Evolutionary conservation across 2,113 vertebrate genomes (phyloP).

Genomic region (Pituophis catenifer): DNA sequence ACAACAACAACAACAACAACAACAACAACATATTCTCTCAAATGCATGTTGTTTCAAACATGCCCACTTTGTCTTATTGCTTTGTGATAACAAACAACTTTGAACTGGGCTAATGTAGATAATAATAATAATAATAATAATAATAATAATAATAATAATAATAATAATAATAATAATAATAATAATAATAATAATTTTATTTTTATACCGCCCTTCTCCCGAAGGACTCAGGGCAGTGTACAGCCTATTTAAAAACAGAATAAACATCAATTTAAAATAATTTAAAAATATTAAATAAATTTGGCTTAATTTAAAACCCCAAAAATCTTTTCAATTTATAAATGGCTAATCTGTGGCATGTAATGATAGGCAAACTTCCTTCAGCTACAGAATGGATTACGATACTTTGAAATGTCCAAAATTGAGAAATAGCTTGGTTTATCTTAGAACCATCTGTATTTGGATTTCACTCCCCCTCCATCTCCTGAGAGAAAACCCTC

Average conservation of each 20-base stretch:
- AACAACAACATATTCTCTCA: neutral
- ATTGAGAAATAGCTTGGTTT: neutral
- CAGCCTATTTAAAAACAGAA: no score
- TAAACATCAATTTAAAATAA: no score
- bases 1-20: no score
- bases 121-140: no score
- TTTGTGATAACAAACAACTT: neutral
- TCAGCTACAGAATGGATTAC: neutral
- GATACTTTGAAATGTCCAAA: neutral
- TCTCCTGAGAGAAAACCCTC: neutral
- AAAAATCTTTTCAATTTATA: neutral
- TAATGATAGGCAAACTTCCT: neutral
- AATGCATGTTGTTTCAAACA: neutral
- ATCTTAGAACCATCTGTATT: neutral
- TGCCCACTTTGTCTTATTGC: neutral
- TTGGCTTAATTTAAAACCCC: no score
- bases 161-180: no score
- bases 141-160: no score
- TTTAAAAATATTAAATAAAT: no score
- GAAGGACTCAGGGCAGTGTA: no score
- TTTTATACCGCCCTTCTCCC: no score
- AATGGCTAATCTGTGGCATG: neutral
- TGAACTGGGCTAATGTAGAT: neutral
- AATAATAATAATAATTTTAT: no score
- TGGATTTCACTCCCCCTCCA: neutral